Evolutionary conservation across 2,888 invertebrate genomes (phyloP).

Genomic region (Philopedon plagiatum): DNA sequence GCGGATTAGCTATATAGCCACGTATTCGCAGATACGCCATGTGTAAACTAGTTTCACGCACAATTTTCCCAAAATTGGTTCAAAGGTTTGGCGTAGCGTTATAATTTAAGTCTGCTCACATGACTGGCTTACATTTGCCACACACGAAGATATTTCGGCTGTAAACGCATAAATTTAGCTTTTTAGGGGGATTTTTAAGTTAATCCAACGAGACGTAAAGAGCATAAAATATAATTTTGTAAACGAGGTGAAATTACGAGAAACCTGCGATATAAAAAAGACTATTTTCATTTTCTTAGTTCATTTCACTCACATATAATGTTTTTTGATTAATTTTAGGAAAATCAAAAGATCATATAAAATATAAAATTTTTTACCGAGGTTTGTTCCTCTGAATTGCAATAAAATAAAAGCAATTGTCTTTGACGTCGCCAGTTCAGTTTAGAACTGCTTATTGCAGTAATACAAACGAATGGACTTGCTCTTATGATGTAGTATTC

Average conservation of each 20-base stretch:
- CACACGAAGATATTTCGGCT: slow-evolving; percentile 3
- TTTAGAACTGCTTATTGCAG: too few species aligned
- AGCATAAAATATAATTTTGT: not conserved
- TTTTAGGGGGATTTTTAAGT: not conserved
- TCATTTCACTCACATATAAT: too few species aligned
- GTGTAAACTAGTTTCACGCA: slow-evolving; percentile 59
- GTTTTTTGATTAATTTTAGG: too few species aligned
- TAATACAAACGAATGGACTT: too few species aligned
- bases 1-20: slow-evolving; percentile 30
- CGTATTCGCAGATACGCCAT: slow-evolving; percentile 47
- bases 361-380: too few species aligned
- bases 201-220: not conserved
- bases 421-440: too few species aligned
- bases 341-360: too few species aligned
- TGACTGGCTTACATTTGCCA: slow-evolving; percentile 29
- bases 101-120: slow-evolving; percentile 37
- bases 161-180: slow-evolving; percentile 5
- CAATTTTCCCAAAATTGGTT: slow-evolving; percentile 57
- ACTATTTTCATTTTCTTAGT: not conserved
- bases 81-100: slow-evolving; percentile 39
- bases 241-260: not conserved
- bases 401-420: too few species aligned
- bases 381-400: too few species aligned
- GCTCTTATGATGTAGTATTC: too few species aligned
- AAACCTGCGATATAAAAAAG: not conserved